phyloP scores from a whole-genome alignment of 2,113 vertebrate species.

The Rallus limicola region DNA sequence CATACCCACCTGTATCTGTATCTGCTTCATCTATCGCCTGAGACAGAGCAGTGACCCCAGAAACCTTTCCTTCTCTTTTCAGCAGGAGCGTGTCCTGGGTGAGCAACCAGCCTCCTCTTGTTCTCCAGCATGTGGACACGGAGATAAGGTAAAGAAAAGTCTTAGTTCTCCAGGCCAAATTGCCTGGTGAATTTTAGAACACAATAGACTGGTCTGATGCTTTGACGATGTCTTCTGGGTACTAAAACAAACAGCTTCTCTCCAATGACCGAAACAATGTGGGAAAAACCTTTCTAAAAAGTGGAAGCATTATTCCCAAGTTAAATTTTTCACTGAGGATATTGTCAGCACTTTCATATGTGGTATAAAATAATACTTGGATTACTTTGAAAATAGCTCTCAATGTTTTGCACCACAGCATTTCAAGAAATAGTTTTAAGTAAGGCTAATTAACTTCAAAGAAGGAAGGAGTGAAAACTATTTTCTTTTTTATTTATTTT shows the following conservation, averaged over 20 bases:
- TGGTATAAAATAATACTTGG: background rate
- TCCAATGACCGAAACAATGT: background rate
- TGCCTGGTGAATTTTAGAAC: background rate
- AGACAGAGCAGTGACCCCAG: background rate
- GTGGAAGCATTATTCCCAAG: background rate
- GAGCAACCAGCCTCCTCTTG: background rate
- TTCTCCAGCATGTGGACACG: fast-evolving
- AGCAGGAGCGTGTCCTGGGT: background rate
- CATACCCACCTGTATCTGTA: background rate
- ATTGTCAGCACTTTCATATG: conserved; percentile 10
- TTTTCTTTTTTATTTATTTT: conserved; percentile 33
- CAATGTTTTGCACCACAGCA: background rate
- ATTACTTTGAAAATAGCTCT: conserved; percentile 39
- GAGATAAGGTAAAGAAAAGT: background rate
- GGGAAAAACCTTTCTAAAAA: background rate
- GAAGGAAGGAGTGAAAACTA: background rate
- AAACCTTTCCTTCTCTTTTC: background rate
- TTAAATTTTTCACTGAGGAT: background rate
- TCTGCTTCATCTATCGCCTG: background rate
- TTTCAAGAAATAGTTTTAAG: conserved; percentile 51
- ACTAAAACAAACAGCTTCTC: background rate
- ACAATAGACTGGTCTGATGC: background rate
- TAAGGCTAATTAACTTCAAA: conserved; percentile 61
- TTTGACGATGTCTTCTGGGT: background rate
- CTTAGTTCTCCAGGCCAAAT: background rate